A percentile compares a stretch with the other conserved stretches of the same genome.
These are phyloP conservation scores for Strix occidentalis DNA, from an alignment of 2,797 vertebrate species.

Conservation along the genomic window DNA sequence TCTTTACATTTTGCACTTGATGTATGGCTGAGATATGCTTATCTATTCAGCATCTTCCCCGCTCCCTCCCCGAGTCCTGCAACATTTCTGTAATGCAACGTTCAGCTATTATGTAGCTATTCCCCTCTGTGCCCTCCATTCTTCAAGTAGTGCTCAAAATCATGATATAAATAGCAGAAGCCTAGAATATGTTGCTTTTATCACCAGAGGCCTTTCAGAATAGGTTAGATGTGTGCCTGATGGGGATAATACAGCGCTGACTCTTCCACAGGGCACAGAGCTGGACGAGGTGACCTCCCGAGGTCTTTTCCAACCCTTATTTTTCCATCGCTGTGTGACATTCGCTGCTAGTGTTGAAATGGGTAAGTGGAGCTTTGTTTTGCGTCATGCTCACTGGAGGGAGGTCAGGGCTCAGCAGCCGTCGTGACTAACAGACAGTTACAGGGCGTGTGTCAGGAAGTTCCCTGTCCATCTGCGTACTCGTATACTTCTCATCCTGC, in stretches of 20 bases:
- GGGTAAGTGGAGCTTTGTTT: conserved; percentile 32
- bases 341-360: not conserved
- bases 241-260: not conserved
- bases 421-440: not conserved
- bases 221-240: not conserved
- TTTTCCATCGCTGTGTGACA: not conserved
- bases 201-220: conserved; percentile 23
- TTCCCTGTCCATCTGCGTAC: not conserved
- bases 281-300: not conserved
- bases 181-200: conserved; percentile 10
- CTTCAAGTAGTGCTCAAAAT: not conserved
- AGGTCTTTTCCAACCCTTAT: conserved; percentile 12
- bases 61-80: not conserved
- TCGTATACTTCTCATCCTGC: not conserved
- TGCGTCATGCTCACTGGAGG: not conserved
- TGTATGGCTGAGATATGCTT: not conserved
- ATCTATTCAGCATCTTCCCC: not conserved
- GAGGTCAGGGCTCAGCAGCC: not conserved
- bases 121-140: conserved; percentile 19
- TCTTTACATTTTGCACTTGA: not conserved
- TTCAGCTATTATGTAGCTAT: not conserved
- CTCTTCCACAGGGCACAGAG: not conserved
- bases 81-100: not conserved
- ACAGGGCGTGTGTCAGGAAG: conserved; percentile 4
- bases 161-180: conserved; percentile 12